Conservation (phyloP, 2,888 invertebrate genomes). For the Pterostichus madidus region DNA sequence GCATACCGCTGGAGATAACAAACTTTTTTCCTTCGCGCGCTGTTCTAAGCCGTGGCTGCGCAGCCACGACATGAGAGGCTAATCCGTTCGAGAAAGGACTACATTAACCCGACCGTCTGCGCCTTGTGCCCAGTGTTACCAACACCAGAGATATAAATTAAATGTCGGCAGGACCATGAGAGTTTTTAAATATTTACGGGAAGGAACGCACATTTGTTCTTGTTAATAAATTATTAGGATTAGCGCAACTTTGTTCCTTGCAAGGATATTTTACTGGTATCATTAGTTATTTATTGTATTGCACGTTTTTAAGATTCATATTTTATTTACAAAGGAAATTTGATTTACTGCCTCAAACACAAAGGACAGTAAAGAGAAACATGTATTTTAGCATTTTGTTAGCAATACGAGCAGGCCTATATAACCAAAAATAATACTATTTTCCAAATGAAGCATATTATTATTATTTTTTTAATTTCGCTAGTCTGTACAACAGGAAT, state of each 20-base stretch:
- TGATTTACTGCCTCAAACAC: too few relatives aligned
- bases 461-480: too few relatives aligned
- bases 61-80: slow-evolving; percentile 10
- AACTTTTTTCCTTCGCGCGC: slow-evolving; percentile 40
- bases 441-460: too few relatives aligned
- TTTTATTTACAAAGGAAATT: too few relatives aligned
- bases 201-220: slow-evolving; percentile 24
- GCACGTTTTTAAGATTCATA: too few relatives aligned
- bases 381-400: too few relatives aligned
- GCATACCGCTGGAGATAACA: slow-evolving; percentile 27
- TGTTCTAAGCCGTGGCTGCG: slow-evolving; percentile 13
- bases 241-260: not conserved
- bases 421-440: too few relatives aligned
- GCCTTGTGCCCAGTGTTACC: not conserved
- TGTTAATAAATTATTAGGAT: slow-evolving; percentile 26
- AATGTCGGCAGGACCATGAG: slow-evolving; percentile 15
- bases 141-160: slow-evolving; percentile 27
- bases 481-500: too few relatives aligned
- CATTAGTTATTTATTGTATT: too few relatives aligned
- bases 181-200: slow-evolving; percentile 9
- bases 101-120: slow-evolving; percentile 37
- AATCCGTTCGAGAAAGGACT: slow-evolving; percentile 35
- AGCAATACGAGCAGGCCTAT: too few relatives aligned
- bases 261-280: not conserved
- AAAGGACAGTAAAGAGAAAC: too few relatives aligned